Evolutionary conservation across 2,797 vertebrate genomes (phyloP), one percentile per base, ranked within the genome.

Genomic region (Enoplosus armatus): DNA sequence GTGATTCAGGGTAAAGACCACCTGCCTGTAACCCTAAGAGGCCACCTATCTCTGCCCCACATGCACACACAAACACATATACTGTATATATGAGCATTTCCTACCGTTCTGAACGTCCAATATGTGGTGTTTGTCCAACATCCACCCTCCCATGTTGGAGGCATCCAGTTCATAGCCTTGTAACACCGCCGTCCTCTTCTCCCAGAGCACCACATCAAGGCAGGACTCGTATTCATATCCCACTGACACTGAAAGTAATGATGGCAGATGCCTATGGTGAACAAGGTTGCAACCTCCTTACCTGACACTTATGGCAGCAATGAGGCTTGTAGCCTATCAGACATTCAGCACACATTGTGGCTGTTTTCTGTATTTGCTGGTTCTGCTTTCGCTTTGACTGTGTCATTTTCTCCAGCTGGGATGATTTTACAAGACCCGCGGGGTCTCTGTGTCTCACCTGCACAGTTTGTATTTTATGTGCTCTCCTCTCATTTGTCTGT

Each of bases 181-280:
- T 61, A 99, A 78, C 87, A 96, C 67, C 1, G 97, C 96, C 0
- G 97, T 99, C 80, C 98, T 94, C 92, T 98, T 99, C 90, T 99
- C 98, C 98, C 98, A 99, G 7, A 99, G 96, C 60, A 99, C 97
- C 80, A 99, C 95, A 87, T 98, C 97, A 80, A 99, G 93, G 82
- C 98, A 99, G 2, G 98, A 98, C 92, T 99, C 98, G 14, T 99
- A 99, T 85, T 99, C 98, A 3, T 98, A 99, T 5, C 98, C 98
- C 81, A 99, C 97, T n/a, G 98, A 99, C 89, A 99, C 98, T 99
- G 95, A 69, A 95, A 94, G 73, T 63, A 90, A 90, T 65, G 80
- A 89, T 62, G 84, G 80, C 61, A 88, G 82, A 87, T 31, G 53
- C 81, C 83, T 22, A 53, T 5, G 73, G 81, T 90, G 84, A 90